A percentile compares a stretch with the other conserved stretches of the same genome.
Conservation (phyloP, 2,888 invertebrate species). For the Idaea straminata region DNA sequence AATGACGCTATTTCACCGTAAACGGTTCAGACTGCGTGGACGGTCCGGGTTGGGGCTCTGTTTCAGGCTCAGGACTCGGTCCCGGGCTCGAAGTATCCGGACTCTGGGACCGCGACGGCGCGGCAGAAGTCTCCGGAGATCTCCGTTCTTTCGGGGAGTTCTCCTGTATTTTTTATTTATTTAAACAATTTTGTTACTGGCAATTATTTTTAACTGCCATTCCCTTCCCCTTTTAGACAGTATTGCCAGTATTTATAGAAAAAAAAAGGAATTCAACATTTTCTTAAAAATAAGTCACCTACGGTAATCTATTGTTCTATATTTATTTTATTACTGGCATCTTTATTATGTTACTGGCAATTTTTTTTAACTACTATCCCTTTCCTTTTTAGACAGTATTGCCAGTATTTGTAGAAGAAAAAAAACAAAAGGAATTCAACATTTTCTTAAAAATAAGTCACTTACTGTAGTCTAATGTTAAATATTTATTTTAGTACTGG, state of each 20-base stretch:
- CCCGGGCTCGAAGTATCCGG: slow-evolving; percentile 44
- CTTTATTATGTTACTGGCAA: no score
- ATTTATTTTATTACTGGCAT: no score
- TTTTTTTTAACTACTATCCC: slow-evolving; percentile 28
- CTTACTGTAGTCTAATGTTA: no score
- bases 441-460: slow-evolving; percentile 40
- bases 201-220: slow-evolving; percentile 22
- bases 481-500: no score
- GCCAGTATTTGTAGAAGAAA: slow-evolving; percentile 18
- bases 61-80: slow-evolving; percentile 34
- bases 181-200: slow-evolving; percentile 26
- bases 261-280: slow-evolving; percentile 74
- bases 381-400: slow-evolving; percentile 36
- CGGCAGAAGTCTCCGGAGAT: slow-evolving; percentile 54
- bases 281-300: slow-evolving; percentile 23
- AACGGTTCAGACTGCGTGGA: slow-evolving; percentile 57
- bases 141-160: slow-evolving; percentile 47
- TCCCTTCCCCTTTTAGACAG: slow-evolving; percentile 43
- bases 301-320: no score
- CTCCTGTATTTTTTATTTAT: slow-evolving; percentile 44
- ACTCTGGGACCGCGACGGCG: slow-evolving; percentile 46
- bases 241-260: slow-evolving; percentile 15
- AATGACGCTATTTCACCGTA: slow-evolving; percentile 76
- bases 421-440: slow-evolving; percentile 70
- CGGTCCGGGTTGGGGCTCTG: slow-evolving; percentile 60